Evolutionary conservation across 2,888 invertebrate genomes (phyloP), one percentile per base, ranked within the genome.

Genomic region (Acleris cristana): DNA sequence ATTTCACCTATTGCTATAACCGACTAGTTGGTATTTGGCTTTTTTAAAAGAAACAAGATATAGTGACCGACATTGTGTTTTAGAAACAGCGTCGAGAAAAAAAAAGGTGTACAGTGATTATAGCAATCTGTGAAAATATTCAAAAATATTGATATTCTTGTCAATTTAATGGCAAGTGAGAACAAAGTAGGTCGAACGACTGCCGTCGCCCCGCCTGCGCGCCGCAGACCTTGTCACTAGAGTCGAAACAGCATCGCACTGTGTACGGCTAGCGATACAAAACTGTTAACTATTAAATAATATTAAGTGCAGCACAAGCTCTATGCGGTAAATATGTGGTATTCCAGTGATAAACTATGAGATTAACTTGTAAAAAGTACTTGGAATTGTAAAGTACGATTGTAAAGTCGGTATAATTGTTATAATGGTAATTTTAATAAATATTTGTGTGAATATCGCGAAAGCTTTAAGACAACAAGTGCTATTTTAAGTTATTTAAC

Each of bases 171-270:
- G 40, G 56, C 44, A 56, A 56, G 56, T 56, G 44, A 56, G 7
- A 44, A 56, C 55, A 55, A 40, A 18, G 16, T 45, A 40, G 54
- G 18, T 14, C 14, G 23, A 2, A 12, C 26, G 26, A 26, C 61
- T 18, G 12, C 3, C 7, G 51, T 49, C 60, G 55, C 26, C 48
- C 10, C 1, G 3, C 26, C 26, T 45, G 30, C 58, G 30, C 8
- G 71, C 75, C 72, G 73, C 75, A 77, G 61, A 57, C 77, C 82
- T 82, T 75, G 18, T 83, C 84, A 84, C 84, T 83, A 76, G 78
- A 80, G 77, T 75, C 81, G 79, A 78, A 75, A 81, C 82, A 79
- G 79, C 81, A 76, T 73, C 82, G 79, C 72, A 76, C 82, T 79
- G 81, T 75, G 80, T 76, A 70, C 79, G 79, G 68, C 76, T 73